Conservation (phyloP, 2,113 vertebrate species). For the Cervus canadensis region DNA sequence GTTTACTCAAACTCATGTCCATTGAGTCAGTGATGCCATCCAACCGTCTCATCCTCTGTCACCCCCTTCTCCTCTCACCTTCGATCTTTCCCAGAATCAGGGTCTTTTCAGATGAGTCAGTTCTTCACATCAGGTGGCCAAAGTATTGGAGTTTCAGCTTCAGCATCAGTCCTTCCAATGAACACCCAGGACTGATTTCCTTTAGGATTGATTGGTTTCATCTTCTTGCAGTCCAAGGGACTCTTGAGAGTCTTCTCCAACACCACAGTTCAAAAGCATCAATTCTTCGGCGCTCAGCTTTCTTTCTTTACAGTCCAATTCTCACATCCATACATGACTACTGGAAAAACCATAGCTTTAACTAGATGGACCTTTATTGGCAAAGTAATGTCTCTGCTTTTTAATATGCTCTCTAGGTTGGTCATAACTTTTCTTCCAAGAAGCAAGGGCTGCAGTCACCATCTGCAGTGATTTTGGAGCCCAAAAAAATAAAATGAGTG, state of each 20-base stretch:
- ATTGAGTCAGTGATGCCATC: background rate
- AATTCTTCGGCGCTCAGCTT: accelerated
- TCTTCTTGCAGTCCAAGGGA: background rate
- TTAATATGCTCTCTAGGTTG: background rate
- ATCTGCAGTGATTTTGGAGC: background rate
- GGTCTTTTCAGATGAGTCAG: background rate
- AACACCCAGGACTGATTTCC: background rate
- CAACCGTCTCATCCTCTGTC: background rate
- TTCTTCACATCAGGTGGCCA: background rate
- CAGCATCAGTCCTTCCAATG: background rate
- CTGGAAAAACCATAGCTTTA: background rate
- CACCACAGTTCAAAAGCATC: background rate
- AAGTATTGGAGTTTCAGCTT: background rate
- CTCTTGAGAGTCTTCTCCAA: background rate
- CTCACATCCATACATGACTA: background rate
- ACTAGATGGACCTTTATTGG: background rate
- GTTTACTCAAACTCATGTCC: background rate
- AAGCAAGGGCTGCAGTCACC: background rate
- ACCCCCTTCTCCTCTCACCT: accelerated
- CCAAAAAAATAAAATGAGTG: background rate
- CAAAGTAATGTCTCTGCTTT: background rate
- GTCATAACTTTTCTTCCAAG: background rate
- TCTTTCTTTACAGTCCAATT: background rate
- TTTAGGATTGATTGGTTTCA: too few species aligned
- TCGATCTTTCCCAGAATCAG: background rate